These are phyloP conservation scores for Vanessa atalanta DNA, from an alignment of 1,140 invertebrate species.

Conservation along the genomic window DNA sequence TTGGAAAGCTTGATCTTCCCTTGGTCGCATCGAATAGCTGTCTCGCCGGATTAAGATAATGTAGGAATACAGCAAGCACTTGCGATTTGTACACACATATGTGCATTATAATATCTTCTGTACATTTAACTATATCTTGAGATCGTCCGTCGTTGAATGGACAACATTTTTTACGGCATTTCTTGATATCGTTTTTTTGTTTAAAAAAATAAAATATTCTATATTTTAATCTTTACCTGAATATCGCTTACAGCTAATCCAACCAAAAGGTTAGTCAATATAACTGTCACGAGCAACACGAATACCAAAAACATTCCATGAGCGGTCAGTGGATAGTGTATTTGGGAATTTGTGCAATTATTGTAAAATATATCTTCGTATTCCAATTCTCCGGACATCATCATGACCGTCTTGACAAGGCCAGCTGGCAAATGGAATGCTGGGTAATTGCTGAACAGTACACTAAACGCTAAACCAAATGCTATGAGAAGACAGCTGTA, in stretches of 20 bases:
- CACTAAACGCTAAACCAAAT: slow-evolving; percentile 88
- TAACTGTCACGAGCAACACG: slow-evolving; percentile 91
- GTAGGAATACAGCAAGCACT: too few relatives aligned
- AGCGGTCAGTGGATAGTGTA: slow-evolving; percentile 85
- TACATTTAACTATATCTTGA: too few relatives aligned
- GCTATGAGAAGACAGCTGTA: slow-evolving; percentile 90
- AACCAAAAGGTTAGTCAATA: slow-evolving; percentile 92
- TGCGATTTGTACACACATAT: too few relatives aligned
- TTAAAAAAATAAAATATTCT: too few relatives aligned
- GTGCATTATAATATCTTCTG: too few relatives aligned
- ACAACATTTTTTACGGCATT: too few relatives aligned
- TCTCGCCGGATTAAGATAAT: too few relatives aligned
- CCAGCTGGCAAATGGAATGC: slow-evolving; percentile 85
- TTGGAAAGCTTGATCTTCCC: too few relatives aligned
- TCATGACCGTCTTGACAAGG: slow-evolving; percentile 90
- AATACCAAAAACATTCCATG: slow-evolving; percentile 89
- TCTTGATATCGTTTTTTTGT: too few relatives aligned
- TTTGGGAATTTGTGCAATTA: slow-evolving; percentile 72
- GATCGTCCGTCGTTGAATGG: too few relatives aligned
- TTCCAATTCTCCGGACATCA: slow-evolving; percentile 94
- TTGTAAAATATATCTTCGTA: slow-evolving; percentile 92
- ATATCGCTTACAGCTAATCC: slow-evolving; percentile 92
- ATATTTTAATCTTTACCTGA: slow-evolving; percentile 63
- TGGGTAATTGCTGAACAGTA: slow-evolving; percentile 88
- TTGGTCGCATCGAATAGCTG: too few relatives aligned